These are phyloP conservation scores for Euclidia mi DNA, from an alignment of 2,888 invertebrate species.

Conservation along the genomic window DNA sequence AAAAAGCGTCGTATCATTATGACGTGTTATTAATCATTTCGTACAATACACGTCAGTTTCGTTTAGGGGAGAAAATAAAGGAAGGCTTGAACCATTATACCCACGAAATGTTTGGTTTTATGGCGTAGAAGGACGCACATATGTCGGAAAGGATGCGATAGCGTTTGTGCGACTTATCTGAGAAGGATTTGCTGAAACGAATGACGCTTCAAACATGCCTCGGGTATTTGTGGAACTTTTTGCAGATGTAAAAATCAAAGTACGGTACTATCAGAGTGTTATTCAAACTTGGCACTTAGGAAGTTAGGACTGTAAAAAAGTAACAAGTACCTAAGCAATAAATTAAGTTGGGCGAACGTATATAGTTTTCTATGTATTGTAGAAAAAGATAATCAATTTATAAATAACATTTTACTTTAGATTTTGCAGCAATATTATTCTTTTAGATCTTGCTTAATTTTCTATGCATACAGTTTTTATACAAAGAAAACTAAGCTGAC, in stretches of 20 bases:
- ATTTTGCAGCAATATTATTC: too few relatives aligned
- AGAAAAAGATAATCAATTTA: too few relatives aligned
- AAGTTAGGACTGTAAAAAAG: not conserved
- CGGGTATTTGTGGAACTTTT: not conserved
- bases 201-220: constrained; percentile 7
- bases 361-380: too few relatives aligned
- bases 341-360: too few relatives aligned
- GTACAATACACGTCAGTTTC: constrained; percentile 81
- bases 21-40: constrained; percentile 83
- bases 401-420: too few relatives aligned
- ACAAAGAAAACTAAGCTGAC: too few relatives aligned
- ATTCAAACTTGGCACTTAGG: constrained; percentile 4
- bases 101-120: constrained; percentile 73
- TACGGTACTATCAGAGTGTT: not conserved
- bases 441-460: too few relatives aligned
- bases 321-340: not conserved
- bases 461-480: too few relatives aligned
- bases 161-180: constrained; percentile 25
- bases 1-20: constrained; percentile 83
- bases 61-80: constrained; percentile 74
- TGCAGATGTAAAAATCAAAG: not conserved
- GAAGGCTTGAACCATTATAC: constrained; percentile 81
- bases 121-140: constrained; percentile 53
- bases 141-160: constrained; percentile 37
- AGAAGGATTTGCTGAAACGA: constrained; percentile 6